Conservation (phyloP, 2,113 vertebrate species). For the Zapornia atra region DNA sequence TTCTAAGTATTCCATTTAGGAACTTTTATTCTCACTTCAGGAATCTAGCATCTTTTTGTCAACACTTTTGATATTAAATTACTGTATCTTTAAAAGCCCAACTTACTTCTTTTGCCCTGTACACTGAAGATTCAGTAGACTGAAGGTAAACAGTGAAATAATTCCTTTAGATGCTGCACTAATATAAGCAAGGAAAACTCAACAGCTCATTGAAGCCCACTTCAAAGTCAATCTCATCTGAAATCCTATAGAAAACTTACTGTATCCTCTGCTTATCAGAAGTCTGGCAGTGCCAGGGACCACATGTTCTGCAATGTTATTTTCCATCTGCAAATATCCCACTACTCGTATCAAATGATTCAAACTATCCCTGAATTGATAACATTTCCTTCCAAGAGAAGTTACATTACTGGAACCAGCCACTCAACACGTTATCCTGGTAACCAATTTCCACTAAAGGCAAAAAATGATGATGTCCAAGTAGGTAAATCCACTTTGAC, state of each 20-base stretch:
- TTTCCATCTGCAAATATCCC: neutral
- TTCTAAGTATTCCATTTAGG: neutral
- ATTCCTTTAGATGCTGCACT: neutral
- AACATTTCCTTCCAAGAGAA: neutral
- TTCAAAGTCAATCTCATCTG: constrained; percentile 1
- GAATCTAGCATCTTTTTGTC: neutral
- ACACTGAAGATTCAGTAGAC: neutral
- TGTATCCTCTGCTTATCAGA: neutral
- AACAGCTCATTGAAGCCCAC: neutral
- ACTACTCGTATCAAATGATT: neutral
- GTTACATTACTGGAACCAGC: neutral
- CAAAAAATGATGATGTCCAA: neutral
- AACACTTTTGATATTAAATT: accelerated
- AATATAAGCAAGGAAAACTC: neutral
- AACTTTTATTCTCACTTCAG: neutral
- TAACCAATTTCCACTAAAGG: neutral
- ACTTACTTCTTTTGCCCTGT: neutral
- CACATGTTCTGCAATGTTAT: accelerated
- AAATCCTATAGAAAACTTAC: neutral
- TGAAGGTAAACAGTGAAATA: neutral
- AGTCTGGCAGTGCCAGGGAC: neutral
- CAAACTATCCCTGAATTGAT: neutral
- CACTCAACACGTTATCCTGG: neutral
- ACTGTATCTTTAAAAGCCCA: neutral
- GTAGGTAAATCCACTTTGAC: neutral